Conservation (phyloP, 2,888 invertebrate genomes). For the Dynastes maya region DNA sequence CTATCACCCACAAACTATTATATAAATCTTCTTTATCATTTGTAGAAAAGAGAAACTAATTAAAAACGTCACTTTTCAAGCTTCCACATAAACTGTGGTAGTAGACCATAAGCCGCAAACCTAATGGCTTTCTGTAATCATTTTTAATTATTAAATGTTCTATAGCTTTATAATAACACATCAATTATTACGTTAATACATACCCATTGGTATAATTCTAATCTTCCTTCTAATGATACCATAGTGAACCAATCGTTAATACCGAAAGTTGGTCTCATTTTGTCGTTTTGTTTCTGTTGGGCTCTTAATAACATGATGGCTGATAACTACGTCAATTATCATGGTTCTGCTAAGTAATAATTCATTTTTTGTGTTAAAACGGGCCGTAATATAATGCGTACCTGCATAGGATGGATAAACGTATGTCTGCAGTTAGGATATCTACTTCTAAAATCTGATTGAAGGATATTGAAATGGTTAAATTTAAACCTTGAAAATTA, state of each 20-base stretch:
- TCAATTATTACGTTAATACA: neutral
- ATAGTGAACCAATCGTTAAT: neutral
- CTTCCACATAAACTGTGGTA: neutral
- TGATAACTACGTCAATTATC: constrained; percentile 6
- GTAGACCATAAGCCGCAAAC: neutral
- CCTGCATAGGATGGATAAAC: neutral
- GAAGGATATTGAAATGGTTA: too few relatives aligned
- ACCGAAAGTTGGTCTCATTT: neutral
- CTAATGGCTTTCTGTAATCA: neutral
- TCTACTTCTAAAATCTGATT: too few relatives aligned
- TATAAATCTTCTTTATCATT: too few relatives aligned
- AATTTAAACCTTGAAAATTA: too few relatives aligned
- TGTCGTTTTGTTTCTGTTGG: neutral
- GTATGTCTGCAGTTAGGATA: too few relatives aligned
- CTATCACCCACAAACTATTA: too few relatives aligned
- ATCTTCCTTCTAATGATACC: constrained; percentile 5
- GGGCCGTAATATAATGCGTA: too few relatives aligned
- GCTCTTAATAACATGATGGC: neutral
- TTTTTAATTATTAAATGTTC: neutral
- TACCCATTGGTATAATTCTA: constrained; percentile 2
- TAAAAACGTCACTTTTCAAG: too few relatives aligned
- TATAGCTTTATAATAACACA: constrained; percentile 7
- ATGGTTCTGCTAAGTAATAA: constrained; percentile 14
- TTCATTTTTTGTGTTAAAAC: constrained; percentile 5
- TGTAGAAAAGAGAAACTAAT: too few relatives aligned